These are phyloP conservation scores for Ostrea edulis DNA, from an alignment of 1,140 invertebrate species.

Conservation along the genomic window DNA sequence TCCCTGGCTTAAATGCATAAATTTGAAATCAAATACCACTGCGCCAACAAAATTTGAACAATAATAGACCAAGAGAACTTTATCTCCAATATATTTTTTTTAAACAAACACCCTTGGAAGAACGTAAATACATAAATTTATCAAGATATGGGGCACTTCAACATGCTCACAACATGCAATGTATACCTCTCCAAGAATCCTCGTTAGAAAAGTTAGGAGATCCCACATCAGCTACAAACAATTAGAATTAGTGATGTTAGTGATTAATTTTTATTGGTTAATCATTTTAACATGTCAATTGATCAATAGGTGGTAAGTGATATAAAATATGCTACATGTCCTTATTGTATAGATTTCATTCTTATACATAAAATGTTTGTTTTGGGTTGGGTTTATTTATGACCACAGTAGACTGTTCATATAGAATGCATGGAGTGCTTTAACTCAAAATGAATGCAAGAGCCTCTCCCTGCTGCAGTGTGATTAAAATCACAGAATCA, in stretches of 20 bases:
- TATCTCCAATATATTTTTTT: not conserved
- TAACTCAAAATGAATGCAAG: not conserved
- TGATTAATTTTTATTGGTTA: not conserved
- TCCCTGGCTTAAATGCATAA: not conserved
- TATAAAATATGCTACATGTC: not conserved
- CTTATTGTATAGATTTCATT: not conserved
- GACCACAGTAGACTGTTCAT: not conserved
- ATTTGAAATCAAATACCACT: not conserved
- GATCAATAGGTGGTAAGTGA: not conserved
- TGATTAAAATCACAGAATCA: not conserved
- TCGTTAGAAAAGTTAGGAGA: slow-evolving; percentile 40
- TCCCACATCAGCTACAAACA: slow-evolving; percentile 43
- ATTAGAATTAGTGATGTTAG: slow-evolving; percentile 23
- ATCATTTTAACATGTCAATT: not conserved
- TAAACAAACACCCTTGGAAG: slow-evolving; percentile 4
- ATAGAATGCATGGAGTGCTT: not conserved
- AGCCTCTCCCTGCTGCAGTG: not conserved
- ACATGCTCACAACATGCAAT: not conserved
- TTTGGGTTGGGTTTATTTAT: not conserved
- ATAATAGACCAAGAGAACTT: slow-evolving; percentile 10
- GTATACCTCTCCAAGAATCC: slow-evolving; percentile 53
- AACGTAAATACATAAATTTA: slow-evolving; percentile 33
- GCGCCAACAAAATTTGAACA: not conserved
- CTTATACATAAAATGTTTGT: too few relatives aligned
- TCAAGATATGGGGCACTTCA: slow-evolving; percentile 9